Percentiles rank a stretch among this genome's conserved stretches.
These are phyloP conservation scores for Caenorhabditis sp. DNA, from an alignment of 2,888 invertebrate species.

Conservation along the genomic window DNA sequence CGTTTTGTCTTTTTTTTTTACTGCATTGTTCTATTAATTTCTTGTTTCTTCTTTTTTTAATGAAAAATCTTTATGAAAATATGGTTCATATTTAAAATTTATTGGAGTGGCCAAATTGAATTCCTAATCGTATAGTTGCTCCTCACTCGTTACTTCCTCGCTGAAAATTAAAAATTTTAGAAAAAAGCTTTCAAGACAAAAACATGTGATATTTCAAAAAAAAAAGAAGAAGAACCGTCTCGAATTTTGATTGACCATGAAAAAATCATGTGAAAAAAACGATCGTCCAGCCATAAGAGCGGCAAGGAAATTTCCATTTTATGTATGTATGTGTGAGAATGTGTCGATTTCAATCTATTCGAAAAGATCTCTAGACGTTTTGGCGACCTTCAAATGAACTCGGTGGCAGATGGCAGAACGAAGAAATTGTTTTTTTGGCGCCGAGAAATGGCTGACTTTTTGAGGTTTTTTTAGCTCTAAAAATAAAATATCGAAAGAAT, in stretches of 20 bases:
- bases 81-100: background rate
- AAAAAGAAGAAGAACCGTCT: no score
- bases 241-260: background rate
- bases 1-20: conserved; percentile 7
- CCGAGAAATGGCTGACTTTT: no score
- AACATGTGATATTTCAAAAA: background rate
- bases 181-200: background rate
- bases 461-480: no score
- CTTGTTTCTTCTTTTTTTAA: background rate
- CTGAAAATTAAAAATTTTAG: background rate
- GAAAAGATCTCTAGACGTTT: background rate
- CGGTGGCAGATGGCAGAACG: background rate
- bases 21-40: conserved; percentile 9
- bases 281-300: background rate
- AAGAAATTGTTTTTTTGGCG: no score
- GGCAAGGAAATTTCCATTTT: background rate
- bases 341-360: no score
- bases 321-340: background rate
- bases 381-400: background rate
- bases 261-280: background rate
- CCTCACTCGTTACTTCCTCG: background rate
- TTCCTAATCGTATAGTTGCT: background rate
- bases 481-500: no score
- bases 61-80: background rate
- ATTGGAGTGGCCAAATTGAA: background rate